A percentile compares a stretch with the other conserved stretches of the same genome.
phyloP scores from a whole-genome alignment of 2,888 invertebrate species.

The Drosophila hamatofila region DNA sequence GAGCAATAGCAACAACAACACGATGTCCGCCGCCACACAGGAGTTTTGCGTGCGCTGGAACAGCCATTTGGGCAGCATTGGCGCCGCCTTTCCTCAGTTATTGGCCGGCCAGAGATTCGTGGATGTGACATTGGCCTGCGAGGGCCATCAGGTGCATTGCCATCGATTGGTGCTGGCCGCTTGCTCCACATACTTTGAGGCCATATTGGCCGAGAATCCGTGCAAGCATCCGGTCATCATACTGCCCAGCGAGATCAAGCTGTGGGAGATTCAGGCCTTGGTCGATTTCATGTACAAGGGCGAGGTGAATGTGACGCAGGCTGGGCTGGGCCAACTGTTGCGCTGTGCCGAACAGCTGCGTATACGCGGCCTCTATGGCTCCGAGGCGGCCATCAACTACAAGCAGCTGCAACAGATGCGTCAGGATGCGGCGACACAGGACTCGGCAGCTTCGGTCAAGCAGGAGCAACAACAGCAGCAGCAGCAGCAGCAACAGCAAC shows the following conservation, averaged over 20 bases:
- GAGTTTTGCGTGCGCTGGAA: constrained; percentile 86
- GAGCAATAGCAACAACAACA: constrained; percentile 3
- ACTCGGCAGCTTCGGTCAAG: not conserved
- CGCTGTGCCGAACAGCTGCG: constrained; percentile 94
- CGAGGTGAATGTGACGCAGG: constrained; percentile 94
- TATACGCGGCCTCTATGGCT: constrained; percentile 88
- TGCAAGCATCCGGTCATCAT: constrained; percentile 94
- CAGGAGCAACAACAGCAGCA: constrained; percentile 21
- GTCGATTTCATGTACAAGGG: constrained; percentile 97
- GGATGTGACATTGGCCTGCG: constrained; percentile 95
- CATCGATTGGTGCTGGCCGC: constrained; percentile 95
- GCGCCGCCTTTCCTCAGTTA: constrained; percentile 85
- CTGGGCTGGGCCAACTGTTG: constrained; percentile 92
- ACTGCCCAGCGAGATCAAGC: constrained; percentile 93
- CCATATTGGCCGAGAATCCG: constrained; percentile 92
- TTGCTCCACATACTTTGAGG: constrained; percentile 93
- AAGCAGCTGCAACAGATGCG: constrained; percentile 82
- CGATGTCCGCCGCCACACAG: constrained; percentile 72
- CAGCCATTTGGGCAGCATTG: constrained; percentile 85
- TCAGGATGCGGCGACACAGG: constrained; percentile 38
- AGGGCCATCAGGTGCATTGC: constrained; percentile 92
- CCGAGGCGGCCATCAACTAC: constrained; percentile 84
- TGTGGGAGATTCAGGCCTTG: constrained; percentile 93
- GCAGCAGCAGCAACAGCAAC: constrained; percentile 9
- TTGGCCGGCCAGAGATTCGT: constrained; percentile 88